Percentiles rank a stretch among this genome's conserved stretches.
These are phyloP conservation scores for Nephrotoma flavescens DNA, from an alignment of 2,888 invertebrate genomes.

Conservation along the genomic window DNA sequence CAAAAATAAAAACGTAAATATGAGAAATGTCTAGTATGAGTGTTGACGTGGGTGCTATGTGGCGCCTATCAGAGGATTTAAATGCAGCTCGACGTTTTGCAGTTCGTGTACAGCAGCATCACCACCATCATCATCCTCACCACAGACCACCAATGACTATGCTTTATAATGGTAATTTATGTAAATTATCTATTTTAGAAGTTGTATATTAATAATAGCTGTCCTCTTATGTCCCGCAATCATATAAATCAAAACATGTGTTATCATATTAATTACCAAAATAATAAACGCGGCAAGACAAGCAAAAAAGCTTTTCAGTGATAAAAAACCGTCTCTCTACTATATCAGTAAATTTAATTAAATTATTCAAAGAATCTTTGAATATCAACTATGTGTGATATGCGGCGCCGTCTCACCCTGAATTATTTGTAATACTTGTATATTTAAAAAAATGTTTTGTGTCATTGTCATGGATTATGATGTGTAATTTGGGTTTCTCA, in stretches of 20 bases:
- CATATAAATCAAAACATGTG: not conserved
- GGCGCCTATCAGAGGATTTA: constrained; percentile 33
- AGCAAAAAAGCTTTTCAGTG: not conserved
- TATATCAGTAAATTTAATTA: not conserved
- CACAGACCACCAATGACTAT: constrained; percentile 23
- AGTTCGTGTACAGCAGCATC: constrained; percentile 29
- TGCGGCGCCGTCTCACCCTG: not conserved
- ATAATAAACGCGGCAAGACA: not conserved
- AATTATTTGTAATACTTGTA: not conserved
- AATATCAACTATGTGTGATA: not conserved
- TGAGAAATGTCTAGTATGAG: constrained; percentile 27
- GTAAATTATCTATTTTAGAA: not conserved
- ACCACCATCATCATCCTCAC: constrained; percentile 20
- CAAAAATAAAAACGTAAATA: not conserved
- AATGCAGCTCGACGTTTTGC: constrained; percentile 27
- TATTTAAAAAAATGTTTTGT: not conserved
- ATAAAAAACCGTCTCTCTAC: not conserved
- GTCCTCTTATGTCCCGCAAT: not conserved
- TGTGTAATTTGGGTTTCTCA: not conserved
- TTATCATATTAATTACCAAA: not conserved
- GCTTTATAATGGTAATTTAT: constrained; percentile 22
- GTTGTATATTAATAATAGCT: not conserved
- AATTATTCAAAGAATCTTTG: not conserved
- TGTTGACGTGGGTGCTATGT: constrained; percentile 34
- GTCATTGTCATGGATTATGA: not conserved